Base-by-base conservation (phyloP, 2,888 invertebrate species). In the Pachymerium ferrugineum region DNA sequence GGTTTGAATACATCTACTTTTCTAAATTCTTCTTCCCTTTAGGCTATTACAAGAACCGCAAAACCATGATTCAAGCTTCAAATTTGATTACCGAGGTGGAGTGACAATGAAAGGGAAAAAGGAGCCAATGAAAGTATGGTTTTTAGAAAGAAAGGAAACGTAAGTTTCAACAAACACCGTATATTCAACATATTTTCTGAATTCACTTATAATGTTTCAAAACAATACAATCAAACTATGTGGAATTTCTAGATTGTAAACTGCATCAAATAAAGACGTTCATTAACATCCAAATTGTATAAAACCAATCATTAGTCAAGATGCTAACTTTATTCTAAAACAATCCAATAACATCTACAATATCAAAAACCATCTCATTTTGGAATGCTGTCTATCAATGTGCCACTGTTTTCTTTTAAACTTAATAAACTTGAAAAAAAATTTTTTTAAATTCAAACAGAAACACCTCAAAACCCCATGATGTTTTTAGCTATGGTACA, bases 71-170 rank as follows among this genome's bases (percentile, higher is more conserved):
- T 90, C 91, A 33, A 89, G 90, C 79, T 94, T 95, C 80, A 86
- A 90, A 76, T 87, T 95, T 80, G 90, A 91, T 28, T 92, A 91
- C 80, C 89, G 95, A 73, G 95, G 95, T 16, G 92, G 93, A 75
- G 89, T 96, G 16, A 86, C 88, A 29, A 96, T 96, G 95, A 96
- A 95, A 84, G 95, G 95, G 70, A 93, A 93, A 83, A 90, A 93
- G 3, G 93, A 93, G 76, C 94, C 95, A 1, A 95, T 95, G 94
- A 89, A 94, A 81, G 93, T 94, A 22, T 95, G 94, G 91, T 92
- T 94, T 84, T 84, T 95, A n/a, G 74, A 77, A n/a, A 75, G 79
- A 74, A 75, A 73, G 47, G n/a, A n/a, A n/a, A n/a, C n/a, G n/a
- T n/a, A n/a, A n/a, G n/a, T n/a, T n/a, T n/a, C n/a, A n/a, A n/a